Evolutionary conservation across 2,113 vertebrate species (phyloP).

Genomic region (Danio rerio): DNA sequence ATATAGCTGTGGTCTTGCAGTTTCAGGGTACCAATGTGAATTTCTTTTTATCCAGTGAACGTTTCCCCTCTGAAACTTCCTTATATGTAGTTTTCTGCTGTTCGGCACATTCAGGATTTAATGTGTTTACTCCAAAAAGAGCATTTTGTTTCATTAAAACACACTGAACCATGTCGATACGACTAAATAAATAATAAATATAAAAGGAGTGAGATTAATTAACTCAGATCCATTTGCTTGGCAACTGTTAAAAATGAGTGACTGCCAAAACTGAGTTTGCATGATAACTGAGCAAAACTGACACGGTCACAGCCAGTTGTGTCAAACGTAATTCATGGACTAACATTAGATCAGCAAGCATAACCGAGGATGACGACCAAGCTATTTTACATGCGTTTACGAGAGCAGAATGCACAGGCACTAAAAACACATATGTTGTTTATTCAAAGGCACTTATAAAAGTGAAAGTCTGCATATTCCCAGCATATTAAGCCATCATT

Average conservation of each 20-base stretch:
- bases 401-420: constrained; percentile 15
- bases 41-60: constrained; percentile 58
- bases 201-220: constrained; percentile 23
- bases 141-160: constrained; percentile 1
- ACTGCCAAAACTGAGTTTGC: constrained; percentile 6
- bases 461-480: constrained; percentile 52
- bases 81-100: constrained; percentile 12
- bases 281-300: constrained; percentile 1
- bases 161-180: neutral
- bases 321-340: constrained; percentile 22
- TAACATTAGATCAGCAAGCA: constrained; percentile 20
- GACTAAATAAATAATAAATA: neutral
- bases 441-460: constrained; percentile 46
- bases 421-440: constrained; percentile 47
- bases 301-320: neutral
- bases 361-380: constrained; percentile 24
- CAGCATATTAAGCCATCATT: constrained; percentile 49
- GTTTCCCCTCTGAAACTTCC: constrained; percentile 35
- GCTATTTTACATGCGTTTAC: constrained; percentile 16
- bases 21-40: constrained; percentile 59
- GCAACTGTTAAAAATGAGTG: constrained; percentile 5
- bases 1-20: constrained; percentile 64
- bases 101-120: constrained; percentile 10
- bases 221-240: constrained; percentile 9
- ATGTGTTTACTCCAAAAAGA: neutral